Conservation (phyloP, 2,888 invertebrate species). For the Meandrusa payeni region DNA sequence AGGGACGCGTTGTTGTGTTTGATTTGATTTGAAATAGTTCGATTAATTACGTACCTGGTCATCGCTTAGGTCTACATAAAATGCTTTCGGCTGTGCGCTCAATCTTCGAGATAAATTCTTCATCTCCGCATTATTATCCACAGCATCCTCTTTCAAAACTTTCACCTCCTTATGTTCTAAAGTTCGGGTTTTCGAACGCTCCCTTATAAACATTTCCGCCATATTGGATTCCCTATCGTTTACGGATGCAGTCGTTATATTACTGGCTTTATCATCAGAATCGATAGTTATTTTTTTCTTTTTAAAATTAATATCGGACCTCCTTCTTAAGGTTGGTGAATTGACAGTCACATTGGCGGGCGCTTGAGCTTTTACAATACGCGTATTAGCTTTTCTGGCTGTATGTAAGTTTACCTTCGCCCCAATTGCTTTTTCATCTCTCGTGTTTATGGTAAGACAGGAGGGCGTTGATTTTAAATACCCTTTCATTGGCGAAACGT, state of each 20-base stretch:
- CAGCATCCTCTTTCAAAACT: slow-evolving; percentile 47
- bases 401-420: slow-evolving; percentile 24
- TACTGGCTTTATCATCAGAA: slow-evolving; percentile 23
- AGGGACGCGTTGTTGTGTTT: too few species aligned
- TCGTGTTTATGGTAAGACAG: slow-evolving; percentile 32
- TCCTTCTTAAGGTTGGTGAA: slow-evolving; percentile 54
- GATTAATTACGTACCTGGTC: slow-evolving; percentile 34
- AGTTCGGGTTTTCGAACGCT: slow-evolving; percentile 65
- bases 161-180: slow-evolving; percentile 67
- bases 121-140: slow-evolving; percentile 66
- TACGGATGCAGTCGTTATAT: slow-evolving; percentile 18
- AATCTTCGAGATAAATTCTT: slow-evolving; percentile 49
- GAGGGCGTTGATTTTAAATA: slow-evolving; percentile 55
- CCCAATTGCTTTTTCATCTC: slow-evolving; percentile 15
- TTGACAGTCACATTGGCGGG: slow-evolving; percentile 56
- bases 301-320: slow-evolving; percentile 34
- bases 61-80: slow-evolving; percentile 58
- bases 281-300: slow-evolving; percentile 20
- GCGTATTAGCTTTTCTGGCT: slow-evolving; percentile 32
- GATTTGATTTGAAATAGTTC: too few species aligned
- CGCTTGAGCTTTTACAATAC: slow-evolving; percentile 37
- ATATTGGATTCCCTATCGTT: slow-evolving; percentile 27
- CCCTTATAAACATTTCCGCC: slow-evolving; percentile 36
- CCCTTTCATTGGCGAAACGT: slow-evolving; percentile 55
- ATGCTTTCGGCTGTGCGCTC: slow-evolving; percentile 62